Evolutionary conservation across 92 coral and sea anemone genomes (phyloP), one percentile per base, ranked within the genome.

Genomic region (Heliopora coerulea): DNA sequence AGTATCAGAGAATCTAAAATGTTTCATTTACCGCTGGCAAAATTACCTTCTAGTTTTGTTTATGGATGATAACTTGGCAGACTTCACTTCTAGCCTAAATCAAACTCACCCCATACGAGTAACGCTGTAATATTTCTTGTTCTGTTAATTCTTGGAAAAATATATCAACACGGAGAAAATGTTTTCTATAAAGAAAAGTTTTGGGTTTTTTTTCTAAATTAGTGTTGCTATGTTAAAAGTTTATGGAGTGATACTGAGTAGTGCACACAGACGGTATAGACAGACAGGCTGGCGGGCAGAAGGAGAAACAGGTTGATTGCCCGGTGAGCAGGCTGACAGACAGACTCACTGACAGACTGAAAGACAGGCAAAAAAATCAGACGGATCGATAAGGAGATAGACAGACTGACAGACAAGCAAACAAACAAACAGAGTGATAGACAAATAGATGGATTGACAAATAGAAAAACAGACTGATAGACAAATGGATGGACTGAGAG

Each of bases 131-230:
- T n/a, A 54, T 20, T 50, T 52, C 77, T 54, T 70, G 77, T 54
- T 70, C 77, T 23, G 34, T 70, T 2, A 70, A 54, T 54, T 70
- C 77, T 70, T 70, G 77, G 50, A 70, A 70, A 54, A 70, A 70
- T 18, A 70, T 70, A 19, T 70, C 39, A 33, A 70, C 54, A 1
- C 77, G 60, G 10, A 70, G 35, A 54, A 70, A 70, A 31, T 70
- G 31, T 54, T 70, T 54, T 41, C 77, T 70, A 8, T 34, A 33
- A 62, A 31, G 49, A 4, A 5, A 32, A 0, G 30, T 6, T 12
- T 10, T 10, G 14, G 39, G 1, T 28, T 28, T 26, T 59, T 10
- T 8, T 46, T 8, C 17, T 6, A 46, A 15, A 46, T 6, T 15
- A 2, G n/a, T 7, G 10, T 13, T 23, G 61, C 23, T 23, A 17